A percentile compares a stretch with the other conserved stretches of the same genome.
These are phyloP conservation scores for Notodonta dromedarius DNA, from an alignment of 2,888 invertebrate genomes.

Conservation along the genomic window DNA sequence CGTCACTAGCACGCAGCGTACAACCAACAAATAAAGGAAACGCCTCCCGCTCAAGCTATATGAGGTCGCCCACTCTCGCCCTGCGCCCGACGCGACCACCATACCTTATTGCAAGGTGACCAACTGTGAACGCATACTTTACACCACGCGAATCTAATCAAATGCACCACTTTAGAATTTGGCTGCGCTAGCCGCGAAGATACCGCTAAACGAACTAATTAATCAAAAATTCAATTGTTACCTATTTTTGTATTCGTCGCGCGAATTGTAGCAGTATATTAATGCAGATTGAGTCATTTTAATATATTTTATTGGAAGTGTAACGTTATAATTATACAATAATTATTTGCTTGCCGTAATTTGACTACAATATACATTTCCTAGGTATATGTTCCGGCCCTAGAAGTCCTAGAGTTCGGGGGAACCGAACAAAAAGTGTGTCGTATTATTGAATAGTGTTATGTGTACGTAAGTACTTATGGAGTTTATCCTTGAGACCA, in stretches of 20 bases:
- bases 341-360: conserved; percentile 7
- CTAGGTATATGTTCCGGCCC: conserved; percentile 4
- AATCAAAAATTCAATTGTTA: conserved; percentile 60
- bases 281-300: conserved; percentile 10
- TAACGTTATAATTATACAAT: conserved; percentile 12
- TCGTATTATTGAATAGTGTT: not conserved
- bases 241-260: conserved; percentile 51
- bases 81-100: conserved; percentile 76
- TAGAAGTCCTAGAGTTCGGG: not conserved
- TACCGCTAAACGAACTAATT: conserved; percentile 77
- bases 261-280: conserved; percentile 30
- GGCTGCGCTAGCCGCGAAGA: conserved; percentile 60
- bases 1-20: conserved; percentile 77
- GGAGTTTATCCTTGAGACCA: too few species aligned
- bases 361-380: conserved; percentile 5
- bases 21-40: conserved; percentile 82
- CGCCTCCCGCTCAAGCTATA: conserved; percentile 77
- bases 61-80: conserved; percentile 83
- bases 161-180: conserved; percentile 66
- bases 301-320: conserved; percentile 12
- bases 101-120: conserved; percentile 81
- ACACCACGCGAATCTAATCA: conserved; percentile 42
- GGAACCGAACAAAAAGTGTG: not conserved
- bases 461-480: not conserved
- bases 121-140: conserved; percentile 62